Evolutionary conservation across 2,888 invertebrate genomes (phyloP).

Genomic region (Panzeria rudis): DNA sequence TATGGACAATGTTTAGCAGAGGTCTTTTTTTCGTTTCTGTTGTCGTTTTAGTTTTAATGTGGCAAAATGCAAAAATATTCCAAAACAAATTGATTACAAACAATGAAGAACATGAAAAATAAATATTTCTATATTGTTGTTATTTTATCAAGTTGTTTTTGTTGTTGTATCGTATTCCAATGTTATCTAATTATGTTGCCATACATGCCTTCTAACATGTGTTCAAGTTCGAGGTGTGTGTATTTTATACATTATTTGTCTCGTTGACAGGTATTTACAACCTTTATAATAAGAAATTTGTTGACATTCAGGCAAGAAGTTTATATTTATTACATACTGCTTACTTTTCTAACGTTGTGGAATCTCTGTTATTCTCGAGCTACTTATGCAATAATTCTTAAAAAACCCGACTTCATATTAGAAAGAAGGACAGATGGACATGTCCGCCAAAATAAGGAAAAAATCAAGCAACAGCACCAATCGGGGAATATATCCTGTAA

Average conservation of each 20-base stretch:
- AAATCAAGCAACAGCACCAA: too few species aligned
- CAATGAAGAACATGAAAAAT: conserved; percentile 63
- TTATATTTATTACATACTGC: neutral
- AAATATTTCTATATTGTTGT: conserved; percentile 63
- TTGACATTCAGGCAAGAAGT: neutral
- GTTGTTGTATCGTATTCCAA: conserved; percentile 25
- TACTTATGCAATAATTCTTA: too few species aligned
- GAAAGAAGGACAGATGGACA: too few species aligned
- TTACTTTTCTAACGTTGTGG: neutral
- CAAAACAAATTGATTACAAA: conserved; percentile 69
- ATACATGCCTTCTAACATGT: conserved; percentile 58
- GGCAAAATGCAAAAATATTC: conserved; percentile 66
- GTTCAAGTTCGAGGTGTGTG: conserved; percentile 53
- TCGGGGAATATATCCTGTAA: too few species aligned
- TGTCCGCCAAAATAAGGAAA: too few species aligned
- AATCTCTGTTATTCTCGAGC: too few species aligned
- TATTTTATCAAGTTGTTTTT: conserved; percentile 38
- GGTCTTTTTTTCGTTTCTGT: neutral
- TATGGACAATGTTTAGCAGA: neutral
- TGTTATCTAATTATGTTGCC: conserved; percentile 63
- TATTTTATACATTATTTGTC: neutral
- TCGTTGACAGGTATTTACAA: conserved; percentile 44
- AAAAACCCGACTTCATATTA: too few species aligned
- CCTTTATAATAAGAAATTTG: neutral
- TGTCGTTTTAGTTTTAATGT: conserved; percentile 35